Evolutionary conservation across 2,888 invertebrate genomes (phyloP), one percentile per base, ranked within the genome.

Genomic region (Tipula unca): DNA sequence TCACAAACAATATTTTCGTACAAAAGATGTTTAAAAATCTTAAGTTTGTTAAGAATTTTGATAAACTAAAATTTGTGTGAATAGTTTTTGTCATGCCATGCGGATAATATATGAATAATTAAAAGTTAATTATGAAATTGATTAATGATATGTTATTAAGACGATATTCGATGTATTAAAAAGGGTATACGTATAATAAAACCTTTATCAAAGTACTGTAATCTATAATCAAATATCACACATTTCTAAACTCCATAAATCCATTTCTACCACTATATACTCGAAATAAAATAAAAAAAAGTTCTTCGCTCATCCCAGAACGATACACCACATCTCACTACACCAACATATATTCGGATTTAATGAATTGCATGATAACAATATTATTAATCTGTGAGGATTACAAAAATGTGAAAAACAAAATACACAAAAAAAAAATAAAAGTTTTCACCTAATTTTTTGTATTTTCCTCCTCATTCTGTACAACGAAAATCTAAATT

Each of bases 351-450:
- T 10, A 69, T 25, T 13, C 69, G 69, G 69, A 69, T 69, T 69
- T 69, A 69, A 69, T 69, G 69, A 69, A 25, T 69, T 69, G 69
- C 25, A 69, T 25, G 69, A 69, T 69, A 69, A 69, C 69, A 69
- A 69, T 69, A 69, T 69, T 69, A 69, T 69, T 69, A 69, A 69
- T 69, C 69, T 69, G 69, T 69, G 69, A 69, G 69, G 69, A 69
- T 69, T 69, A 69, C 25, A 69, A 69, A 25, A 25, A 69, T 69
- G 20, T 69, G 69, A 69, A 69, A 69, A 69, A 69, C 25, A 25
- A 69, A 69, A 69, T 10, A 69, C 39, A 54, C 6, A 17, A n/a
- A n/a, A n/a, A n/a, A n/a, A n/a, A n/a, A n/a, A n/a, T n/a, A 69
- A 69, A 69, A 69, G 69, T 69, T 6, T 69, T 69, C 69, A 69